Evolutionary conservation across 2,113 vertebrate species (phyloP).

Genomic region (Boulengeromyrus knoepffleri): DNA sequence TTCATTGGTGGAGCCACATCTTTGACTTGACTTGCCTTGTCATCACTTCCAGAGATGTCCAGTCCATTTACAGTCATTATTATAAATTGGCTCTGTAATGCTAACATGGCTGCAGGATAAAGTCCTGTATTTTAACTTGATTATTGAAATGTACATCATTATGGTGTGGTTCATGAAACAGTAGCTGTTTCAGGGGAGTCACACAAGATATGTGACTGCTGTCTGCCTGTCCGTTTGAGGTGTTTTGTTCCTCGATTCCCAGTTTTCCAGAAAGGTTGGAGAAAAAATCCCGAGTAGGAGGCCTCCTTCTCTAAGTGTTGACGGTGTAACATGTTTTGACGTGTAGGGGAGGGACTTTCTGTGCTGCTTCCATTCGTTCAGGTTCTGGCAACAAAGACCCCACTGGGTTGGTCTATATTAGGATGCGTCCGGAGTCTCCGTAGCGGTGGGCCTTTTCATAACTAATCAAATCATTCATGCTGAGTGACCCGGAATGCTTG

Average conservation of each 20-base stretch:
- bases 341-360: neutral
- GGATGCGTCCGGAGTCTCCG: neutral
- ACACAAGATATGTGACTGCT: neutral
- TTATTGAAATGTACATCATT: neutral
- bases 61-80: neutral
- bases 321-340: neutral
- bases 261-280: neutral
- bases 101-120: neutral
- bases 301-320: neutral
- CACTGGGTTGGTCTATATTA: neutral
- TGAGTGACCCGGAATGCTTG: conserved; percentile 28
- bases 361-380: neutral
- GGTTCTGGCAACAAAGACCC: neutral
- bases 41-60: neutral
- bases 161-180: neutral
- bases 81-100: neutral
- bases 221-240: neutral
- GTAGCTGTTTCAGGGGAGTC: neutral
- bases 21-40: neutral
- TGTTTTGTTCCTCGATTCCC: neutral
- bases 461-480: conserved; percentile 46
- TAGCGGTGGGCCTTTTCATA: conserved; percentile 21
- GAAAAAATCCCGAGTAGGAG: neutral
- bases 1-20: neutral
- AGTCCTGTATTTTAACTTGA: neutral